These are phyloP conservation scores for Pseudomyrmex dendroicus DNA, from an alignment of 1,140 invertebrate genomes.

Conservation along the genomic window DNA sequence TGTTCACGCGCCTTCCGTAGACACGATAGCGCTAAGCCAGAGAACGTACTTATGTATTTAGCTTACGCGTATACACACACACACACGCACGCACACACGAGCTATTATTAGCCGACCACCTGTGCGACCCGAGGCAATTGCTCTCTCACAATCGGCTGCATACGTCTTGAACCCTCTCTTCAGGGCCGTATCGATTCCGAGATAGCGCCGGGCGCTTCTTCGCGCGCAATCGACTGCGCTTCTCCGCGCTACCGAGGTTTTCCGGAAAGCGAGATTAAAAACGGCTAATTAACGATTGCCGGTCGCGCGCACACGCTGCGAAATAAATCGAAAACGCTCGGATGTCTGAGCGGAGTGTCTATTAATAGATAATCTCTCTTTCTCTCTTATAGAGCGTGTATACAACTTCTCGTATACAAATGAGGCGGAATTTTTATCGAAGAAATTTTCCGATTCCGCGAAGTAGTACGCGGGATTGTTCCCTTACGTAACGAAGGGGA, in stretches of 20 bases:
- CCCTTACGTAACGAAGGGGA: background rate
- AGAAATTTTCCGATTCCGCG: too few relatives aligned
- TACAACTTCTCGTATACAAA: too few relatives aligned
- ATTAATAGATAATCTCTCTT: conserved; percentile 6
- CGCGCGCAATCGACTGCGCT: background rate
- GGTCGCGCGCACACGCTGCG: conserved; percentile 10
- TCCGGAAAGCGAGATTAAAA: conserved; percentile 32
- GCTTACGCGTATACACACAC: conserved; percentile 11
- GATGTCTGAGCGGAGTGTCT: background rate
- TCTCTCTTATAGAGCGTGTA: too few relatives aligned
- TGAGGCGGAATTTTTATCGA: too few relatives aligned
- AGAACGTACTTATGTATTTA: conserved; percentile 24
- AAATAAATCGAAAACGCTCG: conserved; percentile 9
- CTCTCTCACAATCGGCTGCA: conserved; percentile 69
- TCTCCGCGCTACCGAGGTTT: conserved; percentile 29
- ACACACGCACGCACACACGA: conserved; percentile 32
- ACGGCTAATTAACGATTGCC: conserved; percentile 39
- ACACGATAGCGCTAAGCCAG: conserved; percentile 43
- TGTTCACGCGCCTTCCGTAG: conserved; percentile 22
- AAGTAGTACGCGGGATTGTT: background rate
- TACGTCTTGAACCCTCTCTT: conserved; percentile 33
- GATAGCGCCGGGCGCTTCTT: conserved; percentile 31
- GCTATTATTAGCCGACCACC: conserved; percentile 78
- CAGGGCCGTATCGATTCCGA: conserved; percentile 62
- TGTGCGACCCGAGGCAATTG: conserved; percentile 73